Evolutionary conservation across 2,797 vertebrate genomes (phyloP), one percentile per base, ranked within the genome.

Genomic region (Hyperoplus lanceolatus): DNA sequence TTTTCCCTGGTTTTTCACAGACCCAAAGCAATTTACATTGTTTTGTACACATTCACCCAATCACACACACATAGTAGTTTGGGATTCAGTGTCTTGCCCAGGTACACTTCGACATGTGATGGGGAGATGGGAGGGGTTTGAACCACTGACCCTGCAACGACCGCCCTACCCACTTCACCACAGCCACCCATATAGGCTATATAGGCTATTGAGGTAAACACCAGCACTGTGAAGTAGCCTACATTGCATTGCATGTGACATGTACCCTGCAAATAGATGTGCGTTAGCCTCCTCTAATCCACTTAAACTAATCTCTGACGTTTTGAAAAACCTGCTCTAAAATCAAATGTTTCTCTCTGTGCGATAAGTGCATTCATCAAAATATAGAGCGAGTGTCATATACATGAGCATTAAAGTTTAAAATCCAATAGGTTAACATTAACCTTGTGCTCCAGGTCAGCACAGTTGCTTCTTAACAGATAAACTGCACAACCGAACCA

Each of bases 291-390:
- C 42, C 66, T 9, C 3, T 89, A 89, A 93, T 82, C 90, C 87
- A 90, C 80, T 89, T 91, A 62, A 88, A 86, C 87, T 92, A 91
- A 93, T 90, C 89, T 86, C 65, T 53, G 13, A 62, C 36, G 50
- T 61, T 77, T 81, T 70, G 46, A 59, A 85, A 83, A 73, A 76
- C 75, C 66, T 65, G 10, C 18, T 50, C 18, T 70, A 36, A 82
- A 86, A 79, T 75, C 14, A 73, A 82, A 73, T 11, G 46, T 65
- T 60, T 79, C 59, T 54, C 13, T 73, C 43, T 29, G 5, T 14
- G 1, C 0, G 14, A 4, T 4, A 70, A 62, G 29, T 14, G 4
- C 42, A 7, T 11, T 29, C 2, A 51, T 58, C 2, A 12, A 59
- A 70, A 41, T 6, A 16, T 11, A 5, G 11, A 63, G 29, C 2